Conservation (phyloP, 1,140 invertebrate genomes). For the Charaxes varanes region DNA sequence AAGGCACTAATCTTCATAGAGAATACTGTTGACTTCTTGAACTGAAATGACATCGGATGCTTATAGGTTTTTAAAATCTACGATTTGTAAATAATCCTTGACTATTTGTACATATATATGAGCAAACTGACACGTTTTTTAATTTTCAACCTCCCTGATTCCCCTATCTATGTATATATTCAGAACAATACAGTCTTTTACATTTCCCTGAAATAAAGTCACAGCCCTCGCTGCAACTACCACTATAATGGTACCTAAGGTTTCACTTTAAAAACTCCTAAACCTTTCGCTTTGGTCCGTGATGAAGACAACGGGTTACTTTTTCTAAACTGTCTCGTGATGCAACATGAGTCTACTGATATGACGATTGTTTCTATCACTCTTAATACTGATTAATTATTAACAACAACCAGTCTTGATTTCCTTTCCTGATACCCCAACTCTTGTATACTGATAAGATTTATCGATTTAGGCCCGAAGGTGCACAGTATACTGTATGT, state of each 20-base stretch:
- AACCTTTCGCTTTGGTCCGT: constrained; percentile 46
- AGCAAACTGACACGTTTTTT: too few relatives aligned
- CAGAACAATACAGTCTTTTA: constrained; percentile 43
- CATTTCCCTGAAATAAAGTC: constrained; percentile 29
- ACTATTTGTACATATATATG: too few relatives aligned
- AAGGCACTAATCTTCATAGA: too few relatives aligned
- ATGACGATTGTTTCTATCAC: constrained; percentile 51
- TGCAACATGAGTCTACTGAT: constrained; percentile 53
- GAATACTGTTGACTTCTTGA: too few relatives aligned
- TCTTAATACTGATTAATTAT: constrained; percentile 47
- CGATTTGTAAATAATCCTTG: too few relatives aligned
- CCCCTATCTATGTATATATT: too few relatives aligned
- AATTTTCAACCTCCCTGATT: too few relatives aligned
- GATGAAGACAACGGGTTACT: constrained; percentile 41
- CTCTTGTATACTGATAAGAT: constrained; percentile 15
- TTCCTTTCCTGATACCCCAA: constrained; percentile 34
- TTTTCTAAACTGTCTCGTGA: constrained; percentile 26
- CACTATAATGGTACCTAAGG: neutral
- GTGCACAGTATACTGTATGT: constrained; percentile 48
- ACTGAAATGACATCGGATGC: too few relatives aligned
- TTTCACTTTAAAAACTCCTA: constrained; percentile 6
- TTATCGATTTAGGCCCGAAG: constrained; percentile 57
- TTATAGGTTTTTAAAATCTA: too few relatives aligned
- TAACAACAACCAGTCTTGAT: constrained; percentile 63
- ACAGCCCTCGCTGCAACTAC: constrained; percentile 7